Evolutionary conservation across 2,888 invertebrate species (phyloP).

Genomic region (Chaitophorus viminalis): DNA sequence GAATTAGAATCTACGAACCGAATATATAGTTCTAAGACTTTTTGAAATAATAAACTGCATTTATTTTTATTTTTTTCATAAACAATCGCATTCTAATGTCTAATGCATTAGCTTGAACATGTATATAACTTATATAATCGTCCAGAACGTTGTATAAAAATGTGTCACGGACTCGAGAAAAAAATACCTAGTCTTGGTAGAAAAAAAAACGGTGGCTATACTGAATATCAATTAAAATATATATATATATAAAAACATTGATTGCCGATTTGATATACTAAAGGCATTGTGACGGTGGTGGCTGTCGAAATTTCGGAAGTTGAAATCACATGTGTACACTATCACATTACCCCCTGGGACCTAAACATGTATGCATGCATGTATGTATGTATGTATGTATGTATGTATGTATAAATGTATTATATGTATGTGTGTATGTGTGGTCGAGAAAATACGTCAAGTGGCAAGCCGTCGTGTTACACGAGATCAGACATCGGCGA

Average conservation of each 20-base stretch:
- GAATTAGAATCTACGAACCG: too few relatives aligned
- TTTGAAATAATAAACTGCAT: too few relatives aligned
- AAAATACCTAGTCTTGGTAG: neutral
- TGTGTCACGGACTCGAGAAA: neutral
- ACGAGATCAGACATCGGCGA: conserved; percentile 38
- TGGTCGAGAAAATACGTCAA: conserved; percentile 47
- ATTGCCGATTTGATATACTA: neutral
- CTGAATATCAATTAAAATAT: neutral
- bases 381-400: neutral
- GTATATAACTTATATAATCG: too few relatives aligned
- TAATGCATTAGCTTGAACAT: too few relatives aligned
- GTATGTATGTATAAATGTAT: too few relatives aligned
- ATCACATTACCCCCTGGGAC: neutral
- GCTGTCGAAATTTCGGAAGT: conserved; percentile 5
- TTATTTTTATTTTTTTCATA: too few relatives aligned
- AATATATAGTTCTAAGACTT: too few relatives aligned
- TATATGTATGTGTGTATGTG: neutral
- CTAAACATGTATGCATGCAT: neutral
- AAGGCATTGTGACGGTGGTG: neutral
- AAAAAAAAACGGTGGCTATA: neutral
- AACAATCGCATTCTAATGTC: too few relatives aligned
- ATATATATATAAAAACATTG: neutral
- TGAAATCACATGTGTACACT: neutral
- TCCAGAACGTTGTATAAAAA: too few relatives aligned
- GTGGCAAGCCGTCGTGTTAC: conserved; percentile 40